phyloP scores from a whole-genome alignment of 2,888 invertebrate species.

The Merodon equestris region DNA sequence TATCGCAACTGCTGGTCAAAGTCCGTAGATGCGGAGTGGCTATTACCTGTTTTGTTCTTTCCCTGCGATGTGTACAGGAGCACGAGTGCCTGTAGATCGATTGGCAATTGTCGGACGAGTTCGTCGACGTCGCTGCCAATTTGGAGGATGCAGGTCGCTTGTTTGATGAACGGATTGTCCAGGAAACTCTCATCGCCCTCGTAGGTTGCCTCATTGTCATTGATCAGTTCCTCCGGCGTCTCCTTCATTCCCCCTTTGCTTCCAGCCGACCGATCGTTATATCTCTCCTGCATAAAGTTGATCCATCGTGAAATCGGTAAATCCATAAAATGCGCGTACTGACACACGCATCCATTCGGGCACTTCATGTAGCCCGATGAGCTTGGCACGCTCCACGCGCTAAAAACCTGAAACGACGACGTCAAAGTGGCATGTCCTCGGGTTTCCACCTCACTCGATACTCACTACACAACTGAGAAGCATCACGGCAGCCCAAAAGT shows the following conservation, averaged over 20 bases:
- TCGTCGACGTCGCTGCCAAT: conserved; percentile 78
- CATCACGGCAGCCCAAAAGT: conserved; percentile 20
- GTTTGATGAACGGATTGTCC: conserved; percentile 79
- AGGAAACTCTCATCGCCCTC: conserved; percentile 78
- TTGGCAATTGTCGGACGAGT: conserved; percentile 79
- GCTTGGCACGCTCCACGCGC: conserved; percentile 38
- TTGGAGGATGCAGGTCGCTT: conserved; percentile 81
- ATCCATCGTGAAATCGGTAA: conserved; percentile 81
- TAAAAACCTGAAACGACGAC: conserved; percentile 22
- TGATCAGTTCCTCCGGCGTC: conserved; percentile 67
- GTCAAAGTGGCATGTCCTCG: too few species aligned
- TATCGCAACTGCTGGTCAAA: background rate
- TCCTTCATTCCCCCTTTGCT: conserved; percentile 44
- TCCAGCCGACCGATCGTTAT: conserved; percentile 42
- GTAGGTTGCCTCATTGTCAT: conserved; percentile 74
- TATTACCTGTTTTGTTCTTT: conserved; percentile 74
- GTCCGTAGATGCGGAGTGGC: too few species aligned
- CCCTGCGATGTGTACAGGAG: conserved; percentile 80
- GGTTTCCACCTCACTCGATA: conserved; percentile 11
- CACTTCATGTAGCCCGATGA: conserved; percentile 76
- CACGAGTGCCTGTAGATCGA: conserved; percentile 80
- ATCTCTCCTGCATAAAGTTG: conserved; percentile 71
- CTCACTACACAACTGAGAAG: conserved; percentile 38
- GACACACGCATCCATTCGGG: conserved; percentile 81
- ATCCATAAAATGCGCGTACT: conserved; percentile 80